Conservation (phyloP, 2,888 invertebrate species). For the Caenorhabditis becei region DNA sequence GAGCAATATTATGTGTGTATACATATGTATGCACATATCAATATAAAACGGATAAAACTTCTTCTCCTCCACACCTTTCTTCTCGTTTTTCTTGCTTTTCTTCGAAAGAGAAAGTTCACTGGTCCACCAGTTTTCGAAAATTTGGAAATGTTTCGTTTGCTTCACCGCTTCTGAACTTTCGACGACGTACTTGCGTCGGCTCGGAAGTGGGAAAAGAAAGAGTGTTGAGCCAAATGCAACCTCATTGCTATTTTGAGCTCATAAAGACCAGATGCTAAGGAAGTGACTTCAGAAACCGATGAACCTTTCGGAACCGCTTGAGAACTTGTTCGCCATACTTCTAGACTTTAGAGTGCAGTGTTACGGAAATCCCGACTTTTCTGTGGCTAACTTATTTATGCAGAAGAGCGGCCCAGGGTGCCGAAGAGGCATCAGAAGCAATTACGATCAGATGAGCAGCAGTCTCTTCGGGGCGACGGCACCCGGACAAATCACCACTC, state of each 20-base stretch:
- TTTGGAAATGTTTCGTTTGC: conserved; percentile 42
- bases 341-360: conserved; percentile 1
- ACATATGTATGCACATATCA: conserved; percentile 55
- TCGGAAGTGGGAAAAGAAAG: conserved; percentile 30
- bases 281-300: neutral
- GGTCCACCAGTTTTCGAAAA: conserved; percentile 20
- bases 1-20: conserved; percentile 54
- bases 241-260: conserved; percentile 28
- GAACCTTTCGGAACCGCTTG: neutral
- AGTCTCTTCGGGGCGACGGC: conserved; percentile 28
- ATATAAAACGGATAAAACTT: conserved; percentile 52
- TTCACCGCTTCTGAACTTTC: conserved; percentile 61
- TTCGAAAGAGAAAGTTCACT: conserved; percentile 28
- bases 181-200: conserved; percentile 19
- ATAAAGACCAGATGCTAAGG: conserved; percentile 8
- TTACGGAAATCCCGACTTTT: conserved; percentile 1
- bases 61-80: conserved; percentile 32
- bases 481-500: conserved; percentile 38
- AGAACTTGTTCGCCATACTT: neutral
- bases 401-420: conserved; percentile 13
- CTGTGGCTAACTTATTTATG: conserved; percentile 33
- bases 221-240: conserved; percentile 9
- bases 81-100: conserved; percentile 12
- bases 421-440: conserved; percentile 56
- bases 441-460: conserved; percentile 64